Percentiles rank a stretch among this genome's conserved stretches.
phyloP scores from a whole-genome alignment of 2,797 vertebrate species.

The Cyprinella venusta region DNA sequence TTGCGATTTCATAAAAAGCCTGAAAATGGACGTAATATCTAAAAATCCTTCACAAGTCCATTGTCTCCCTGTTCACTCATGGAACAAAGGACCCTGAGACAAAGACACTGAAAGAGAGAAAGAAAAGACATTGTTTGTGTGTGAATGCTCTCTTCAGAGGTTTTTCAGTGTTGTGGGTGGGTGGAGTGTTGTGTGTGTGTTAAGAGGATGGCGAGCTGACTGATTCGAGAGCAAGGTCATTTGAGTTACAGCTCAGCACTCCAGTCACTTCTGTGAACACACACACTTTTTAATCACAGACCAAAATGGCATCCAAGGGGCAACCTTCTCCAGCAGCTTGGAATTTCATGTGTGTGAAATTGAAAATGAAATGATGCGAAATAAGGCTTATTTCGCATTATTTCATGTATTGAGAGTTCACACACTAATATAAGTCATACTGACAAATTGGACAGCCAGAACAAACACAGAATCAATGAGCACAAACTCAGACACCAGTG shows the following conservation, averaged over 20 bases:
- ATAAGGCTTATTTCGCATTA: not conserved
- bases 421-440: slow-evolving; percentile 12
- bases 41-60: slow-evolving; percentile 22
- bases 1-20: not conserved
- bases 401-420: slow-evolving; percentile 17
- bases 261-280: slow-evolving; percentile 68
- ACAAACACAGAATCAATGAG: slow-evolving; percentile 49
- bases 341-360: not conserved
- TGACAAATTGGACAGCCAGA: slow-evolving; percentile 34
- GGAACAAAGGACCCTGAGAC: slow-evolving; percentile 25
- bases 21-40: not conserved
- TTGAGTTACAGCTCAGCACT: slow-evolving; percentile 68
- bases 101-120: slow-evolving; percentile 5
- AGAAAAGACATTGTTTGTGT: slow-evolving; percentile 21
- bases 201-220: slow-evolving; percentile 13
- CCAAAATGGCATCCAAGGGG: slow-evolving; percentile 56
- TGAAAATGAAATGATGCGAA: no score
- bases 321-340: slow-evolving; percentile 52
- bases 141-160: not conserved
- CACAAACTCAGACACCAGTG: slow-evolving; percentile 28
- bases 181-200: slow-evolving; percentile 20
- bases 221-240: slow-evolving; percentile 66
- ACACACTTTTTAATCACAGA: slow-evolving; percentile 63
- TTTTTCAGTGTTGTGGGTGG: slow-evolving; percentile 25
- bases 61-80: slow-evolving; percentile 7